phyloP scores from a whole-genome alignment of 1,140 invertebrate species.

The Parapsyche elsis region DNA sequence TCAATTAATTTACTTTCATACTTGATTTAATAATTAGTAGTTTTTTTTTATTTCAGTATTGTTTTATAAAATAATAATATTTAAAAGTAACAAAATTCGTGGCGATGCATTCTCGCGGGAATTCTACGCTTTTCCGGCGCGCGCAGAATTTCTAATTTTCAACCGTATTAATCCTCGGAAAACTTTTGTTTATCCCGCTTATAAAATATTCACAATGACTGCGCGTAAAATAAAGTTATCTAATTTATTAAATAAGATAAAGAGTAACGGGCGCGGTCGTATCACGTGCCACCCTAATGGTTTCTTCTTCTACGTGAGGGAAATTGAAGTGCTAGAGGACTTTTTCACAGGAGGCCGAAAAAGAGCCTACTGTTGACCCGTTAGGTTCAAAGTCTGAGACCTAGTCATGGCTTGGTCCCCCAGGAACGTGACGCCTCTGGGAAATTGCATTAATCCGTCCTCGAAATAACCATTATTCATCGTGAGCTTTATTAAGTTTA shows the following conservation, averaged over 20 bases:
- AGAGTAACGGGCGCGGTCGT: conserved; percentile 36
- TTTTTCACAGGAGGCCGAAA: neutral
- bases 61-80: too few relatives aligned
- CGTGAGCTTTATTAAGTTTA: neutral
- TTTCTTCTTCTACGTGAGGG: conserved; percentile 46
- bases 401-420: neutral
- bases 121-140: too few relatives aligned
- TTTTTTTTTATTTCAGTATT: too few relatives aligned
- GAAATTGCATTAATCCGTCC: neutral
- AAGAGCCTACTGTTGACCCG: neutral
- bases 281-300: conserved; percentile 39
- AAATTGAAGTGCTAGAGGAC: conserved; percentile 41
- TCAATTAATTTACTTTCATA: too few relatives aligned
- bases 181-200: conserved; percentile 13
- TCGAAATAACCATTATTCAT: neutral
- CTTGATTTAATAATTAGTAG: too few relatives aligned
- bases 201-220: conserved; percentile 23
- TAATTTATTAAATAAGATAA: conserved; percentile 46
- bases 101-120: too few relatives aligned
- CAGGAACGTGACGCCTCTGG: conserved; percentile 5
- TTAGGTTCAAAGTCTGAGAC: too few relatives aligned
- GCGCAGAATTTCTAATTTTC: neutral
- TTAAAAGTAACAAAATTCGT: too few relatives aligned
- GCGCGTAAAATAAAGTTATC: conserved; percentile 26
- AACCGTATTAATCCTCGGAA: neutral